Evolutionary conservation across 2,888 invertebrate species (phyloP).

Genomic region (Phyllotreta striolata): DNA sequence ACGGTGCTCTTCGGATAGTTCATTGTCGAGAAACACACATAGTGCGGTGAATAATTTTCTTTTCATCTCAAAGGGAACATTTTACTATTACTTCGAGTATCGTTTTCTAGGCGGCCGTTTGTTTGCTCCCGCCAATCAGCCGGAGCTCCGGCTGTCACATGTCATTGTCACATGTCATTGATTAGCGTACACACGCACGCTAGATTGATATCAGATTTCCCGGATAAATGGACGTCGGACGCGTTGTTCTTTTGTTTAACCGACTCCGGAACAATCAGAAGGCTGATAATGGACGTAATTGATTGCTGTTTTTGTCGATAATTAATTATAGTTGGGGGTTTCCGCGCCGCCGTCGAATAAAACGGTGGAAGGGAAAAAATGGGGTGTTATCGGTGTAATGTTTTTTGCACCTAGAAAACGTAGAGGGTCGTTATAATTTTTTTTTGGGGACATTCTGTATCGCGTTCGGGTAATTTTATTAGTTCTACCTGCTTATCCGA

Average conservation of each 20-base stretch:
- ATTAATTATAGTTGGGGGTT: slow-evolving; percentile 27
- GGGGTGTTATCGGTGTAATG: too few species aligned
- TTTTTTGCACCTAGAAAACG: too few species aligned
- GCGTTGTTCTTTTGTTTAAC: slow-evolving; percentile 26
- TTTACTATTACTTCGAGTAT: too few species aligned
- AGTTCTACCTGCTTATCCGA: too few species aligned
- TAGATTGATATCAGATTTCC: slow-evolving; percentile 24
- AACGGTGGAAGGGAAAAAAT: too few species aligned
- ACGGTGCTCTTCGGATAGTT: too few species aligned
- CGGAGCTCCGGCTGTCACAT: slow-evolving; percentile 13
- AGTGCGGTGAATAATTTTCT: too few species aligned
- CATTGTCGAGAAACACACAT: too few species aligned
- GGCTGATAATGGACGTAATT: slow-evolving; percentile 29
- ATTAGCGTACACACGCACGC: slow-evolving; percentile 11
- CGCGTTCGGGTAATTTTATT: too few species aligned
- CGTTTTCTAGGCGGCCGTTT: background rate
- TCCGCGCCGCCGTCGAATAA: slow-evolving; percentile 3
- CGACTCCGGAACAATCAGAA: slow-evolving; percentile 26
- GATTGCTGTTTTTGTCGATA: slow-evolving; percentile 29
- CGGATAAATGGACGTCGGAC: slow-evolving; percentile 20
- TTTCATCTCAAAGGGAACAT: too few species aligned
- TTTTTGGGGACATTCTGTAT: too few species aligned
- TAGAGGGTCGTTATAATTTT: too few species aligned
- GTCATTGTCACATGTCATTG: slow-evolving; percentile 22
- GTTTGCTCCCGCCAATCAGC: slow-evolving; percentile 8